phyloP scores from a whole-genome alignment of 2,888 invertebrate species.

The Tipula helvola region DNA sequence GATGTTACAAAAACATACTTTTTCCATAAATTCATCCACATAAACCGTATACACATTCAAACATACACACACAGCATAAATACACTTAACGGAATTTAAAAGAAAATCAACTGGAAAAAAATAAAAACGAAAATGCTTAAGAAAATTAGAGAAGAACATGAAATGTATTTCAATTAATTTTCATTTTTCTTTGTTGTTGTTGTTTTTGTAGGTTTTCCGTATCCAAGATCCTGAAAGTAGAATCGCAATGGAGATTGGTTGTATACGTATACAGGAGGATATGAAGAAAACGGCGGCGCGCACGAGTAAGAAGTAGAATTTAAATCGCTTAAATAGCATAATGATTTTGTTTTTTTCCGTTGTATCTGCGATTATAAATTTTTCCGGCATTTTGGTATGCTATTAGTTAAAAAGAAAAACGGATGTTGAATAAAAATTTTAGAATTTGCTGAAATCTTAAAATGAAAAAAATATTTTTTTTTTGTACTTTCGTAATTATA shows the following conservation, averaged over 20 bases:
- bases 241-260: not conserved
- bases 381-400: not conserved
- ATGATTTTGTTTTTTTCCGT: not conserved
- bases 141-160: not conserved
- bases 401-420: not conserved
- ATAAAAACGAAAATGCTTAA: not conserved
- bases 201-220: not conserved
- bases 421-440: not conserved
- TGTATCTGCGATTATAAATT: not conserved
- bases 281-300: not conserved
- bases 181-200: not conserved
- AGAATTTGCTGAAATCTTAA: not conserved
- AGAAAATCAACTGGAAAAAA: not conserved
- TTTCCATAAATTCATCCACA: not conserved
- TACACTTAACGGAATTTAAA: conserved; percentile 1
- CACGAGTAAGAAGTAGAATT: not conserved
- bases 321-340: not conserved
- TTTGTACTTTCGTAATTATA: not conserved
- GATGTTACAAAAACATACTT: not conserved
- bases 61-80: not conserved
- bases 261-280: not conserved
- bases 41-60: not conserved
- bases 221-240: not conserved
- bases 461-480: not conserved
- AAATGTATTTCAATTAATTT: conserved; percentile 4